phyloP scores from a whole-genome alignment of 2,888 invertebrate genomes.

The Erannis defoliaria region DNA sequence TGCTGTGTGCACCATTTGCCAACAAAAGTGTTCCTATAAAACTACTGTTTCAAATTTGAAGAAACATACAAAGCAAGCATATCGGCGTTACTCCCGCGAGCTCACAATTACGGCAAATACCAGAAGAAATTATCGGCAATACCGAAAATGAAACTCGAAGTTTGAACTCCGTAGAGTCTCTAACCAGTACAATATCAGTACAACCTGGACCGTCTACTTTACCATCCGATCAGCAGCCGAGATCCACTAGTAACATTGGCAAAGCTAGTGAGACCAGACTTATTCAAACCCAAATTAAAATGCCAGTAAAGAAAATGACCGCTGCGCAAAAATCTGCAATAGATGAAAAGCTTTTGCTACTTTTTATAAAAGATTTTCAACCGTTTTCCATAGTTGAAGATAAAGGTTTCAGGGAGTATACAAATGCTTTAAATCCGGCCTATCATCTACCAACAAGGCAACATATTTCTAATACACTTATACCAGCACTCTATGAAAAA shows the following conservation, averaged over 20 bases:
- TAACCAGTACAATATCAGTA: slow-evolving; percentile 12
- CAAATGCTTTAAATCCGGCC: slow-evolving; percentile 44
- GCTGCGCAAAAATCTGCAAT: slow-evolving; percentile 12
- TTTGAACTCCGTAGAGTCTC: slow-evolving; percentile 11
- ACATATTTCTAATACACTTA: slow-evolving; percentile 38
- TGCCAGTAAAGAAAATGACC: slow-evolving; percentile 21
- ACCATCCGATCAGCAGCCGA: slow-evolving; percentile 15
- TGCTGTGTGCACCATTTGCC: slow-evolving; percentile 17
- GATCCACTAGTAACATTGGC: slow-evolving; percentile 14
- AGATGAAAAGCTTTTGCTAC: slow-evolving; percentile 13
- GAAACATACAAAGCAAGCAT: slow-evolving; percentile 23
- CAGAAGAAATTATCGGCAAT: slow-evolving; percentile 8
- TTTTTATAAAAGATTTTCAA: slow-evolving; percentile 39
- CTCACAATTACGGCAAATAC: slow-evolving; percentile 14
- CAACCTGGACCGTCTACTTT: slow-evolving; percentile 13
- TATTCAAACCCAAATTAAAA: slow-evolving; percentile 14
- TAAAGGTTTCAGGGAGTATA: slow-evolving; percentile 42
- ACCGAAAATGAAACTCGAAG: slow-evolving; percentile 14
- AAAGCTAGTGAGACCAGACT: slow-evolving; percentile 16
- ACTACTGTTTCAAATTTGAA: slow-evolving; percentile 14
- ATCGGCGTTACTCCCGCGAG: slow-evolving; percentile 14
- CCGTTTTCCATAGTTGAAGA: slow-evolving; percentile 49
- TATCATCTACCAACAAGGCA: slow-evolving; percentile 46
- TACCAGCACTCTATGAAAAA: slow-evolving; percentile 25
- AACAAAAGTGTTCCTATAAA: slow-evolving; percentile 18